Evolutionary conservation across 2,113 vertebrate species (phyloP).

Genomic region (Apeltes quadracus): DNA sequence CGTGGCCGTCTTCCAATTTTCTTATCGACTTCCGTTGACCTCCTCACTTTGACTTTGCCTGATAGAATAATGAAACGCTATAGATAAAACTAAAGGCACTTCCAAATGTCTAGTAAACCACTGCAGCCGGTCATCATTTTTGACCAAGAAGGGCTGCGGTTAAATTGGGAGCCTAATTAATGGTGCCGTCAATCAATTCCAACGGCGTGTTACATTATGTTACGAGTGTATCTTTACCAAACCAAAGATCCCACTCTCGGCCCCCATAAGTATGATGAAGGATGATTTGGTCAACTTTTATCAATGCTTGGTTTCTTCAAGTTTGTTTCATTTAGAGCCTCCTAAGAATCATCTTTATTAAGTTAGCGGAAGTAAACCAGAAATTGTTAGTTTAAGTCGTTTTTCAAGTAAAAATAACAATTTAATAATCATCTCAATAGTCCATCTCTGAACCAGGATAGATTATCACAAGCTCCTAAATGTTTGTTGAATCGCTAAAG

Average conservation of each 20-base stretch:
- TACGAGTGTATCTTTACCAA: background rate
- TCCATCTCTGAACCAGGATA: background rate
- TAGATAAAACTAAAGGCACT: background rate
- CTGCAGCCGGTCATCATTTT: background rate
- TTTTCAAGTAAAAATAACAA: too few species aligned
- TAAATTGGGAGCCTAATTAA: conserved; percentile 1
- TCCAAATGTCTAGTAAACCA: background rate
- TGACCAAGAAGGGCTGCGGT: background rate
- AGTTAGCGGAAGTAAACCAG: background rate
- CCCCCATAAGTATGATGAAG: background rate
- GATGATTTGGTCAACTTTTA: background rate
- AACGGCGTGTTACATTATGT: background rate
- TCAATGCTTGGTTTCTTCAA: background rate
- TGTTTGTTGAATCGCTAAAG: background rate
- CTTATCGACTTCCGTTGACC: conserved; percentile 16
- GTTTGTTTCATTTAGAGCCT: conserved; percentile 4
- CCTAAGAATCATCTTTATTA: background rate
- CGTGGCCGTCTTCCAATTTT: conserved; percentile 15
- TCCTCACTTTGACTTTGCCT: conserved; percentile 7
- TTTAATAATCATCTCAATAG: background rate
- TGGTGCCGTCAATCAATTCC: background rate
- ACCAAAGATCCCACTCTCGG: background rate
- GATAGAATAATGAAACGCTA: conserved; percentile 16
- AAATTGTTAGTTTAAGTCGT: background rate
- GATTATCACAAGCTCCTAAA: background rate